phyloP scores from a whole-genome alignment of 2,797 vertebrate genomes.

The Okamejei kenojei region DNA sequence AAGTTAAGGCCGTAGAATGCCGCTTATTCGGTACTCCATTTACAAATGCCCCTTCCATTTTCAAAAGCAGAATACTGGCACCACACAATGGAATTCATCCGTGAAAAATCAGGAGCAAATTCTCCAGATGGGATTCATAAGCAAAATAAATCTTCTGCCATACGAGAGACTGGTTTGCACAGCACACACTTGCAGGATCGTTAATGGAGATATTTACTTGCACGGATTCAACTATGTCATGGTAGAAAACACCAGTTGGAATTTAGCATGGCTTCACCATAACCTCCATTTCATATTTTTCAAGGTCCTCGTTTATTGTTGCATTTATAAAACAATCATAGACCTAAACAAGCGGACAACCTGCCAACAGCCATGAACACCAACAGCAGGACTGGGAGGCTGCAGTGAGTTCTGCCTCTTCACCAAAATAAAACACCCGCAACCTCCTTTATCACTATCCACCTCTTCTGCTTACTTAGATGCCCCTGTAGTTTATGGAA shows the following conservation, averaged over 20 bases:
- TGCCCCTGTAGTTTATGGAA: not conserved
- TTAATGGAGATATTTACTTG: not conserved
- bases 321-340: not conserved
- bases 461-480: not conserved
- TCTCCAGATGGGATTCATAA: not conserved
- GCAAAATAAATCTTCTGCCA: not conserved
- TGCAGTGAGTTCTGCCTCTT: not conserved
- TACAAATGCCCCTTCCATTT: not conserved
- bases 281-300: not conserved
- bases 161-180: not conserved
- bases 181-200: not conserved
- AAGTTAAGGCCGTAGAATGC: not conserved
- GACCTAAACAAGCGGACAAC: not conserved
- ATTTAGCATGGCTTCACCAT: not conserved
- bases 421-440: not conserved
- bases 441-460: not conserved
- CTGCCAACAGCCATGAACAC: not conserved
- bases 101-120: not conserved
- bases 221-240: not conserved
- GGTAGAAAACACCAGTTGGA: not conserved
- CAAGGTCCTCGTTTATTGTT: not conserved
- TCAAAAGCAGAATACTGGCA: not conserved
- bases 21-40: not conserved
- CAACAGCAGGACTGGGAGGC: not conserved
- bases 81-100: not conserved